Conservation (phyloP, 1,140 invertebrate genomes). For the Sinella curviseta region DNA sequence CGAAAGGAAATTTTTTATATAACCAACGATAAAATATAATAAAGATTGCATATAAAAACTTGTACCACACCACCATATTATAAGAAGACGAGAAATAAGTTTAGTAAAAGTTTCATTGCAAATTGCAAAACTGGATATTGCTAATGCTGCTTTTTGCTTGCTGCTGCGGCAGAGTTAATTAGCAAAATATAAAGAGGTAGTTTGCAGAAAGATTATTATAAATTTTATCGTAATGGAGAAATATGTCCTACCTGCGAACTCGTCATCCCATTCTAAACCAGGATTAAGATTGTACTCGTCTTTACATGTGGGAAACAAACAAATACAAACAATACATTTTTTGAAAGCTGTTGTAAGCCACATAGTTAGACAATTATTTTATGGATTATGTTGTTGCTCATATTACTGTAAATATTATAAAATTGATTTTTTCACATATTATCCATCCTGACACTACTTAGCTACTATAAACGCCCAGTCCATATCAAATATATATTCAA, state of each 20-base stretch:
- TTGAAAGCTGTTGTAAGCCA: conserved; percentile 6
- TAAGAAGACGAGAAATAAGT: too few relatives aligned
- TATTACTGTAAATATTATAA: not conserved
- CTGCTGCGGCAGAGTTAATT: not conserved
- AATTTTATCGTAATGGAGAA: conserved; percentile 35
- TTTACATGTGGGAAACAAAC: conserved; percentile 77
- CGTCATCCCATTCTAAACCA: conserved; percentile 99
- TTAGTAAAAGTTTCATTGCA: too few relatives aligned
- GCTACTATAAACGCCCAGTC: too few relatives aligned
- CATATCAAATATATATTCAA: too few relatives aligned
- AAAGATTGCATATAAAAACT: too few relatives aligned
- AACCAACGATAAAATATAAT: too few relatives aligned
- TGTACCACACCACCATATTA: too few relatives aligned
- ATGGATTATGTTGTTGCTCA: too few relatives aligned
- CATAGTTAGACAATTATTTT: not conserved
- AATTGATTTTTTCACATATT: not conserved
- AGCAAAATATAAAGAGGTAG: not conserved
- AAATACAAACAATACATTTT: conserved; percentile 62
- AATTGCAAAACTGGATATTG: too few relatives aligned
- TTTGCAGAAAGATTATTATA: not conserved
- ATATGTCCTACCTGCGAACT: conserved; percentile 92
- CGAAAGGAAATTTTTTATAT: too few relatives aligned
- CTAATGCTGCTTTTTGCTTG: conserved; percentile 8
- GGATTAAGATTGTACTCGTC: conserved; percentile 98
- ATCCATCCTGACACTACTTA: too few relatives aligned